Evolutionary conservation across 2,797 vertebrate genomes (phyloP), one percentile per base, ranked within the genome.

Genomic region (Mormyrops attenuatus): DNA sequence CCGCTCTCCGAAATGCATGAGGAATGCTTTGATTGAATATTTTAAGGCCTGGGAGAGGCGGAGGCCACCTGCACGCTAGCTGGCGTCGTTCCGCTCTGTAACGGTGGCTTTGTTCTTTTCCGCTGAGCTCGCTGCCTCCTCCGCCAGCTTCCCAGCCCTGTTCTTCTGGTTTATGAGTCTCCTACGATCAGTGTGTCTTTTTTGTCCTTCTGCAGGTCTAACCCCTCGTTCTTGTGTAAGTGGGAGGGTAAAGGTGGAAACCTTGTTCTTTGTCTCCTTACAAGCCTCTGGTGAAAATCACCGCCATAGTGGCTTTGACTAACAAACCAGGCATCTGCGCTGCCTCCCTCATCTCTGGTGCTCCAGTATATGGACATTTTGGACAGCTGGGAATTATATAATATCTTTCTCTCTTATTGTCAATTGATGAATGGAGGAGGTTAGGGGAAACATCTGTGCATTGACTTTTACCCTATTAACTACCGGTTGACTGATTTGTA

Each of bases 101-200:
- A 15, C 11, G 8, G n/a, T 6, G 47, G 11, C 22, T 17, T 86
- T 86, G 50, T 30, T 85, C 20, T 49, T 30, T 15, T 9, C 20
- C 3, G 20, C 47, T 26, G 41, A 50, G 17, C 82, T 85, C 3
- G 0, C n/a, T 52, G 22, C 9, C 80, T 15, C 13, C 9, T 53
- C 15, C 26, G n/a, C 4, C 49, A 26, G 22, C 47, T 55, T 86
- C 47, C 22, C n/a, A n/a, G 41, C 38, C 73, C 22, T 15, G 49
- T 86, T 86, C 50, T 49, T 15, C 84, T 80, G 73, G 6, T 80
- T 80, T 80, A 80, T 80, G 38, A 80, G 84, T 53, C 84, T 86
- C 22, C 84, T 38, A 2, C 26, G 84, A 86, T 52, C 84, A 52
- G 6, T 44, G 73, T 44, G 7, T 44, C 41, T 73, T 38, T 49